Evolutionary conservation across 2,888 invertebrate genomes (phyloP).

Genomic region (Caenorhabditis afra): DNA sequence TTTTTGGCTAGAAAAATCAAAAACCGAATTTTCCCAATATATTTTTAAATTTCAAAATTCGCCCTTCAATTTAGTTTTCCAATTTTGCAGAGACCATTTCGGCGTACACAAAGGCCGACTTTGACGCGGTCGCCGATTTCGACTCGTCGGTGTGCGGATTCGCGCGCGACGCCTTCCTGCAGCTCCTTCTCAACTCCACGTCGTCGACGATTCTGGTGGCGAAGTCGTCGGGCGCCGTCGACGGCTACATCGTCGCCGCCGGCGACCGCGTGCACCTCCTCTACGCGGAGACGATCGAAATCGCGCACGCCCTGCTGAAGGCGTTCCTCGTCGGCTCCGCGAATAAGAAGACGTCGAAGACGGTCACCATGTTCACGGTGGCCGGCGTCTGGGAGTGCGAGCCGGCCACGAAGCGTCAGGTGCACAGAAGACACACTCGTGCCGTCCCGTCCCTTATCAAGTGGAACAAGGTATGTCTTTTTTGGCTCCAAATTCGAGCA

Average conservation of each 20-base stretch:
- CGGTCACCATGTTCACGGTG: constrained; percentile 71
- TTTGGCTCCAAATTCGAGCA: no score
- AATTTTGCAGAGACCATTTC: constrained; percentile 59
- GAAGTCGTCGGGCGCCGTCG: constrained; percentile 57
- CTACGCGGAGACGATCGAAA: constrained; percentile 74
- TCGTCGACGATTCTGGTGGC: constrained; percentile 57
- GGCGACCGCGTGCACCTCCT: constrained; percentile 67
- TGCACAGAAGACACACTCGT: constrained; percentile 78
- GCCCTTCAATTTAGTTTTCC: neutral
- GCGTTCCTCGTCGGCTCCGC: constrained; percentile 68
- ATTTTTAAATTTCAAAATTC: no score
- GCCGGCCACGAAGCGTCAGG: constrained; percentile 63
- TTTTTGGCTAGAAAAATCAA: no score
- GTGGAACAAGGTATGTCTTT: constrained; percentile 70
- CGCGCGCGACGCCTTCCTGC: constrained; percentile 60
- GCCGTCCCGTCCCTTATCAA: constrained; percentile 77
- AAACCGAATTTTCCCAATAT: no score
- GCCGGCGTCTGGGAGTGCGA: constrained; percentile 71
- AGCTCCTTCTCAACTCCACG: constrained; percentile 43
- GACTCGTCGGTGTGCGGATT: constrained; percentile 73
- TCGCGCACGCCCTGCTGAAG: constrained; percentile 74
- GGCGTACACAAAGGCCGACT: constrained; percentile 61
- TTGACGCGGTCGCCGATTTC: constrained; percentile 71
- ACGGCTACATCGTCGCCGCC: constrained; percentile 62
- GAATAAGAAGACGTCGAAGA: constrained; percentile 27